Base-by-base conservation (phyloP, 2,888 invertebrate species). In the Coelogynopora nodosa region DNA sequence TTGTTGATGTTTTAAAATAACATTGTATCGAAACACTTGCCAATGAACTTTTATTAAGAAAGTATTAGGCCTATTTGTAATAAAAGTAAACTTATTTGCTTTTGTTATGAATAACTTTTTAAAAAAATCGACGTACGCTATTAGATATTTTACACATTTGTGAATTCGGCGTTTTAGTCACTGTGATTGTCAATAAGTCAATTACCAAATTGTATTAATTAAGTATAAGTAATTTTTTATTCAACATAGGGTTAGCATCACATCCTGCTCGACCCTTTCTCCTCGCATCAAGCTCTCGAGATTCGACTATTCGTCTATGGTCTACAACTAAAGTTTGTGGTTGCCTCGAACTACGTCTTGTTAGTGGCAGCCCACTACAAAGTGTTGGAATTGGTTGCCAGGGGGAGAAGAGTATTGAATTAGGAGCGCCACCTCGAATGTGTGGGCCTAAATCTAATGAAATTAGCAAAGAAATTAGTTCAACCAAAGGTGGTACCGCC, bases 221-320 rank as follows among this genome's bases (percentile, higher is more conserved):
- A n/a, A n/a, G n/a, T n/a, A n/a, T n/a, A n/a, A n/a, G n/a, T n/a
- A n/a, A n/a, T n/a, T 67, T 29, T 26, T 27, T 86, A 86, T 87
- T 0, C 28, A 1, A n/a, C 31, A 5, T 88, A 92, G 92, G 92
- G 82, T 87, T 92, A 87, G 90, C 92, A 0, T 90, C 91, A 88
- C 92, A 92, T 88, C 90, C 92, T 30, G 87, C 89, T 23, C 89
- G 92, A 28, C 92, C 92, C 18, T 92, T 92, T 88, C 88, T 92
- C 23, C 88, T 92, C 88, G 92, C 92, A 0, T 92, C 92, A 1
- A 91, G 91, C 87, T 92, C 92, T 0, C 89, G 92, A 84, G 92
- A 92, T 88, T 92, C 92, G 0, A 92, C 92, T 13, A 90, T 92
- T 67, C 89, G 92, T 29, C 89, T 92, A 23, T 92, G 92, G 92